Conservation (phyloP, 2,888 invertebrate species). For the Alitta virens region DNA sequence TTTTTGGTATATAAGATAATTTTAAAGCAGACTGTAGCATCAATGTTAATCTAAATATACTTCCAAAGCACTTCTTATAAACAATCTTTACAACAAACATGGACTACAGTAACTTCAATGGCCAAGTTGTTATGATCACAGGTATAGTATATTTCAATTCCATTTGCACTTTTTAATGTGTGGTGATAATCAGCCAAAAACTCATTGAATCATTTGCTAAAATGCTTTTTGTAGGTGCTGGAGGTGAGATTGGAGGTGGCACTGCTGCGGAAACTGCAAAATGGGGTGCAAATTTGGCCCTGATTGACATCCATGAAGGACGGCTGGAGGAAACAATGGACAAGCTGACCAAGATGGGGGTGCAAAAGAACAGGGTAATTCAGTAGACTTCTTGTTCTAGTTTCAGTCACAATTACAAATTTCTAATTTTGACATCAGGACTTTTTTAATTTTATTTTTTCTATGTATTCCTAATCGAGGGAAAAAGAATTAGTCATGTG, state of each 20-base stretch:
- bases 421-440: no score
- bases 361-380: not conserved
- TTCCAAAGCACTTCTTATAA: no score
- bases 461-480: no score
- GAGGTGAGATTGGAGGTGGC: slow-evolving; percentile 9
- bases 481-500: no score
- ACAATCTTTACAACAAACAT: not conserved
- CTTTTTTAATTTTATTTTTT: no score
- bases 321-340: slow-evolving; percentile 1
- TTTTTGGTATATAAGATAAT: no score
- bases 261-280: slow-evolving; percentile 1
- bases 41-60: no score
- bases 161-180: no score
- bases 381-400: no score
- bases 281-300: not conserved
- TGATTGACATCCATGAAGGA: slow-evolving; percentile 12
- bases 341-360: not conserved
- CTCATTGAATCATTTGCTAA: not conserved
- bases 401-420: no score
- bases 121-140: slow-evolving; percentile 7
- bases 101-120: slow-evolving; percentile 5
- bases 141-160: not conserved
- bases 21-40: no score
- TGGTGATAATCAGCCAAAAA: no score
- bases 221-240: not conserved